Percentiles rank a stretch among this genome's conserved stretches.
Conservation (phyloP, 2,113 vertebrate genomes). For the Prionailurus bengalensis region DNA sequence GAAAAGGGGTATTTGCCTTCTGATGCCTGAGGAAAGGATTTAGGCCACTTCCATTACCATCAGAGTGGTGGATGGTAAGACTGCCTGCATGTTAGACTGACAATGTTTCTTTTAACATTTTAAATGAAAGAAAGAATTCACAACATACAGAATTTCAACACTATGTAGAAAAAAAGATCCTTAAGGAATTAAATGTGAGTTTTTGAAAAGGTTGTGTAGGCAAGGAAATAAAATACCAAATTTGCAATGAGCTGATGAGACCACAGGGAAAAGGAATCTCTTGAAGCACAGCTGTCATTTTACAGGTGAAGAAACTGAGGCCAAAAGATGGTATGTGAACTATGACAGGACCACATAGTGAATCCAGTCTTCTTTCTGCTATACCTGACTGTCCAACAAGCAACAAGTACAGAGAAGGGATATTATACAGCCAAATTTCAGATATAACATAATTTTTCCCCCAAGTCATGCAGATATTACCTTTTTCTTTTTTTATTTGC, state of each 20-base stretch:
- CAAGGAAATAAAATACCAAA: slow-evolving; percentile 2
- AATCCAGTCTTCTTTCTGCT: background rate
- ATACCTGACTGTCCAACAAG: background rate
- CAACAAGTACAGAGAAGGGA: background rate
- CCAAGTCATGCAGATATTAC: background rate
- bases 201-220: background rate
- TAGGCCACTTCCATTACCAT: background rate
- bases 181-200: background rate
- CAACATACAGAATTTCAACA: background rate
- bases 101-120: background rate
- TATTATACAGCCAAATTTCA: background rate
- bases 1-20: background rate
- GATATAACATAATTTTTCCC: background rate
- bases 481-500: background rate
- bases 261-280: background rate
- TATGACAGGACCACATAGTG: too few species aligned
- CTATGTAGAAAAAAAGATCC: background rate
- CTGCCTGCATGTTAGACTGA: rapidly evolving
- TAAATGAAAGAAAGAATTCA: slow-evolving; percentile 24
- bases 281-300: background rate
- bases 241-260: background rate
- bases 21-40: background rate
- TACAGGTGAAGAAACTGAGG: background rate
- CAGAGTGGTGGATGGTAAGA: background rate
- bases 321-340: background rate